Evolutionary conservation across 2,113 vertebrate genomes (phyloP), one percentile per base, ranked within the genome.

Genomic region (Perccottus glenii): DNA sequence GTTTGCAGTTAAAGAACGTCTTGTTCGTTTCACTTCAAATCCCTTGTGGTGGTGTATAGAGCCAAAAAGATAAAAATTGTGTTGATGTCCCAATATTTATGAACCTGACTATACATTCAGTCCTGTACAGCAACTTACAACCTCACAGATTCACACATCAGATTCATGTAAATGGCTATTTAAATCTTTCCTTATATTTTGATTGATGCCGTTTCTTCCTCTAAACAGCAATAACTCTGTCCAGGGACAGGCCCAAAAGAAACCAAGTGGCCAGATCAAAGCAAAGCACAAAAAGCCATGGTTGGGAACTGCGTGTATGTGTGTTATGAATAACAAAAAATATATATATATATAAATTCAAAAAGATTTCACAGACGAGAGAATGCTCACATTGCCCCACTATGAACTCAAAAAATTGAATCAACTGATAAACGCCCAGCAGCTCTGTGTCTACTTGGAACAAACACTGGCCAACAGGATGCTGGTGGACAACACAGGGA

Each of bases 401-500:
- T 64, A 77, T 84, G 77, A 89, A 66, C 80, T 74, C 62, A 80
- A 27, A n/a, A 40, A 66, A 84, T 67, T 65, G 11, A 75, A 73
- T 60, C 10, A 70, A 84, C 32, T 70, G 2, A 80, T 78, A 80
- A 66, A 69, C 43, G 59, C 60, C 11, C 44, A 50, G 69, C 58
- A 68, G 73, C 77, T 67, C 60, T 15, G 66, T 74, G 74, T 81
- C 70, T 75, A 84, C 69, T 78, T 56, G 69, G 70, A 77, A 87
- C 75, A 80, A 71, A 88, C 68, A 79, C 59, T 62, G 79, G 66
- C 72, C 53, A 70, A 70, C 43, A 56, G 79, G 73, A 72, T 81
- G 85, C 83, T 75, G 73, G 65, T 66, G 74, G 76, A 84, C 75
- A 60, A 82, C 73, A 84, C 70, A 67, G 58, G 81, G 90, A 92